Evolutionary conservation across 2,113 vertebrate genomes (phyloP).

Genomic region (Phoenicopterus ruber): DNA sequence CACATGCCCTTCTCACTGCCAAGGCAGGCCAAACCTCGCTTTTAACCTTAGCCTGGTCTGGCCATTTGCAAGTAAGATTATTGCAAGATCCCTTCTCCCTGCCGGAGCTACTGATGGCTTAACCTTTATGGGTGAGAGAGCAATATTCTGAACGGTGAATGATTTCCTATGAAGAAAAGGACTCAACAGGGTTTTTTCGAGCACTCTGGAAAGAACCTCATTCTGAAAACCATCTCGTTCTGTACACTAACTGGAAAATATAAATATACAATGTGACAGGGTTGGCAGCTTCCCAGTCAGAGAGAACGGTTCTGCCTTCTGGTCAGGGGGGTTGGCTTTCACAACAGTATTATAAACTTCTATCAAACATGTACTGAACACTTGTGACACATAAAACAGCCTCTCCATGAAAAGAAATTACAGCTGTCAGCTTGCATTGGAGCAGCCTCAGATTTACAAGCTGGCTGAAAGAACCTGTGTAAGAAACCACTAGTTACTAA

Average conservation of each 20-base stretch:
- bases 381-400: conserved; percentile 84
- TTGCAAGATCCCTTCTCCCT: background rate
- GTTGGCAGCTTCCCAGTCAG: conserved; percentile 72
- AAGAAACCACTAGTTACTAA: conserved; percentile 62
- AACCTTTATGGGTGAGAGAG: background rate
- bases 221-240: conserved; percentile 35
- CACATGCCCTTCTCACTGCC: background rate
- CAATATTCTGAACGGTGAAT: background rate
- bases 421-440: conserved; percentile 79
- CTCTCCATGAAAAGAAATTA: conserved; percentile 81
- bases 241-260: conserved; percentile 58
- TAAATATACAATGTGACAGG: conserved; percentile 76
- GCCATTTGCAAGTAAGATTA: background rate
- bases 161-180: conserved; percentile 2
- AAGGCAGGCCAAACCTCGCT: background rate
- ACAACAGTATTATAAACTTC: conserved; percentile 76
- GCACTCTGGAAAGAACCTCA: conserved; percentile 20
- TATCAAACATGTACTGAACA: conserved; percentile 79
- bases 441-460: conserved; percentile 79
- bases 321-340: conserved; percentile 72
- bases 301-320: conserved; percentile 68
- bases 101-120: background rate
- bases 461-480: conserved; percentile 68
- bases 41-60: background rate
- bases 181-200: background rate